These are phyloP conservation scores for Acholoe squamosa DNA, from an alignment of 2,888 invertebrate genomes.

Conservation along the genomic window DNA sequence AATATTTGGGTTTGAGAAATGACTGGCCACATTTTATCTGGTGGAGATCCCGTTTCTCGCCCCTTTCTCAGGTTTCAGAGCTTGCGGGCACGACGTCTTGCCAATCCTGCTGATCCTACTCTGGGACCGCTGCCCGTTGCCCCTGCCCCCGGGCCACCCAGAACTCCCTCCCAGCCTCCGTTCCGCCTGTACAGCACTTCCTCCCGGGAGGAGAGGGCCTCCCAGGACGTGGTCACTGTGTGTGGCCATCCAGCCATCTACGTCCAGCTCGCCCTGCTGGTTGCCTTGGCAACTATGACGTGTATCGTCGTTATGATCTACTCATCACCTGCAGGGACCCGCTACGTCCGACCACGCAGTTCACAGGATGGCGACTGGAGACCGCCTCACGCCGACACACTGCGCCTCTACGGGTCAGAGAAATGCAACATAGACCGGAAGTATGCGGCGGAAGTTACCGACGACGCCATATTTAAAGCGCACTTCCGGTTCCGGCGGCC, in stretches of 20 bases:
- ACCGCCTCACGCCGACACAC: neutral
- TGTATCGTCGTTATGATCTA: neutral
- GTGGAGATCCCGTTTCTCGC: neutral
- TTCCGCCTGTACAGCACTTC: slow-evolving; percentile 30
- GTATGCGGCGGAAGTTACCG: neutral
- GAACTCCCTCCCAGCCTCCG: neutral
- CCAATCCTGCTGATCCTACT: neutral
- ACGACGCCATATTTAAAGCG: slow-evolving; percentile 15
- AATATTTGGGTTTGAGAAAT: too few species aligned
- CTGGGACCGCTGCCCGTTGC: neutral
- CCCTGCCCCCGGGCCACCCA: neutral
- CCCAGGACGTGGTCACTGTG: neutral
- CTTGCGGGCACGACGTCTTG: neutral
- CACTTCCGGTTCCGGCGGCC: slow-evolving; percentile 56
- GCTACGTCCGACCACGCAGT: neutral
- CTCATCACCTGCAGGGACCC: neutral
- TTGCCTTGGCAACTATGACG: slow-evolving; percentile 16
- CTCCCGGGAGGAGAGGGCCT: slow-evolving; percentile 49
- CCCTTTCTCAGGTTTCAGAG: slow-evolving; percentile 15
- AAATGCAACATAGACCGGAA: slow-evolving; percentile 51
- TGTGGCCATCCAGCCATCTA: slow-evolving; percentile 35
- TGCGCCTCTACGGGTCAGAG: neutral
- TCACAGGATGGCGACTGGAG: slow-evolving; percentile 41
- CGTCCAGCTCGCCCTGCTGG: slow-evolving; percentile 19
- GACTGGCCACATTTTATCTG: too few species aligned